phyloP scores from a whole-genome alignment of 2,888 invertebrate genomes.

The Campopleginae sp. region DNA sequence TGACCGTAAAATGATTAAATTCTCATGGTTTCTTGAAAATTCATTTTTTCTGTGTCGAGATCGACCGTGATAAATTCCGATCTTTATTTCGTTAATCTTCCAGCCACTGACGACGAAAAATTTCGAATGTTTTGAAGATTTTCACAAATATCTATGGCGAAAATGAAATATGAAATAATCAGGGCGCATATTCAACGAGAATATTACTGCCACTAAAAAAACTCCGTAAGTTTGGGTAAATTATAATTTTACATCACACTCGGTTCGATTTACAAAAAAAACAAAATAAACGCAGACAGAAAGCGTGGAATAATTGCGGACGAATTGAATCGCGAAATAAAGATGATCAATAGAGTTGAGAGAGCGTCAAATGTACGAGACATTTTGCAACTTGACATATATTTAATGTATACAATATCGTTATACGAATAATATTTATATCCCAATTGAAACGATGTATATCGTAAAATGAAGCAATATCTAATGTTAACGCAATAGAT shows the following conservation, averaged over 20 bases:
- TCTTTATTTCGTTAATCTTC: background rate
- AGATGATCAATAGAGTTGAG: background rate
- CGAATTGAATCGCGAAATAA: background rate
- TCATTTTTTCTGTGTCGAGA: background rate
- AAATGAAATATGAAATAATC: background rate
- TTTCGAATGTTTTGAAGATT: background rate
- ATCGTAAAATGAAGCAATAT: slow-evolving; percentile 64
- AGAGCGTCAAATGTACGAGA: slow-evolving; percentile 26
- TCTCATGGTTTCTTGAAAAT: background rate
- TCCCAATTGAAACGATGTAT: slow-evolving; percentile 75
- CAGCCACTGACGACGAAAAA: background rate
- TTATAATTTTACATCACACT: background rate
- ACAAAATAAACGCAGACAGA: background rate
- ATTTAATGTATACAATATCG: slow-evolving; percentile 81
- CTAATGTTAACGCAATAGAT: slow-evolving; percentile 65
- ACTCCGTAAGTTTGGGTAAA: background rate
- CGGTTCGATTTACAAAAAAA: background rate
- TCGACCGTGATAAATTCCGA: background rate
- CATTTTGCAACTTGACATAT: slow-evolving; percentile 75
- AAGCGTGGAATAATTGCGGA: background rate
- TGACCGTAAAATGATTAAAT: background rate
- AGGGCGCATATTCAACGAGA: background rate
- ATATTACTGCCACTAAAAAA: background rate
- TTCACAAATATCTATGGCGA: background rate
- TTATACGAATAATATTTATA: slow-evolving; percentile 78